Percentiles rank a stretch among this genome's conserved stretches.
Evolutionary conservation across 2,113 vertebrate species (phyloP).

Genomic region (Melospiza georgiana): DNA sequence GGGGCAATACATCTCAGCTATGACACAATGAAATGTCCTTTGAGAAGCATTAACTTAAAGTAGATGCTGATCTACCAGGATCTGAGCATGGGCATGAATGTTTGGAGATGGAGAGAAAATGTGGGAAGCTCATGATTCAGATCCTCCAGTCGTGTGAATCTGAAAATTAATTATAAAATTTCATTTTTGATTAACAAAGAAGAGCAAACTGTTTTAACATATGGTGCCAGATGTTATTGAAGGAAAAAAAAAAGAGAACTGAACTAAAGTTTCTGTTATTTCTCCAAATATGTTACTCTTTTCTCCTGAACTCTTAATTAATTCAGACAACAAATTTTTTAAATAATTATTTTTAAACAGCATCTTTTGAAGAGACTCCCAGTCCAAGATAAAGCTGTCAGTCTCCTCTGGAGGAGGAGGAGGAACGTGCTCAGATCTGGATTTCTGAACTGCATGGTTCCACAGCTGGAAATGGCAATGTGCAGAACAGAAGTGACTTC

Average conservation of each 20-base stretch:
- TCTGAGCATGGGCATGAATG: neutral
- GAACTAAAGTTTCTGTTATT: neutral
- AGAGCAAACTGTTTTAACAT: constrained; percentile 24
- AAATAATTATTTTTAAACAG: neutral
- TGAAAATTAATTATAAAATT: constrained; percentile 16
- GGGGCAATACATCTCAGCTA: neutral
- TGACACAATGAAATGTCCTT: neutral
- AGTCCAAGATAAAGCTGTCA: neutral
- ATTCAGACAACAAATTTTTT: neutral
- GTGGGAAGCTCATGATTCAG: neutral
- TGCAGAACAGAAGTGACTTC: neutral
- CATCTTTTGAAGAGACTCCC: neutral
- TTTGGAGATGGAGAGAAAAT: neutral
- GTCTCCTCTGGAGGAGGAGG: neutral
- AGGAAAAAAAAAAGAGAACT: neutral
- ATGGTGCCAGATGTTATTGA: constrained; percentile 47
- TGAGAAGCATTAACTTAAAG: neutral
- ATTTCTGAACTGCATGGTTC: neutral
- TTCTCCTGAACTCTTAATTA: neutral
- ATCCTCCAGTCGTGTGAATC: neutral
- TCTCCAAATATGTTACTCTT: neutral
- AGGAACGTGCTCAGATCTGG: neutral
- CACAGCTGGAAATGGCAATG: neutral
- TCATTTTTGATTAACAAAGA: neutral
- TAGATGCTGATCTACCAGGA: neutral